These are phyloP conservation scores for Acrobasis repandana DNA, from an alignment of 2,888 invertebrate species.

Conservation along the genomic window DNA sequence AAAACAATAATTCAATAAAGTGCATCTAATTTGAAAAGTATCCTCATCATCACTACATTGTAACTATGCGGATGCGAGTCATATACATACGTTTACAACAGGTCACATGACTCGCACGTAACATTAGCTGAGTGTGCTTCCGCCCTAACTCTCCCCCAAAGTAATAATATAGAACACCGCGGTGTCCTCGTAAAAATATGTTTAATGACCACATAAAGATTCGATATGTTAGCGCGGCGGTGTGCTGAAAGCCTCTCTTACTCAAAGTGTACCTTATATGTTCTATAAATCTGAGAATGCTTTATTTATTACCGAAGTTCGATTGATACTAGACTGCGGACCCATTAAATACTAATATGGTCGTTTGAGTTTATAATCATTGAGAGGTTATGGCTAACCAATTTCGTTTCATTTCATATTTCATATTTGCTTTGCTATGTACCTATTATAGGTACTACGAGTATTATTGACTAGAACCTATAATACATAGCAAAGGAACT, in stretches of 20 bases:
- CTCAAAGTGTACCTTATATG: constrained; percentile 52
- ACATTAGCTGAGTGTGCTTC: constrained; percentile 22
- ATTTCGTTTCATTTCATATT: not conserved
- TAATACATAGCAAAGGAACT: no score
- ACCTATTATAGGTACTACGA: no score
- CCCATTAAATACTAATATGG: constrained; percentile 51
- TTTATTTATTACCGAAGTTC: constrained; percentile 64
- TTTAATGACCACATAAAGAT: constrained; percentile 79
- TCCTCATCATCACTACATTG: not conserved
- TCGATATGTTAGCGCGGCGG: constrained; percentile 67
- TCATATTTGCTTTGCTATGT: no score
- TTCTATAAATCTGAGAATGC: constrained; percentile 71
- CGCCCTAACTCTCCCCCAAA: constrained; percentile 53
- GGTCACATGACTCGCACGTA: not conserved
- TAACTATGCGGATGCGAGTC: not conserved
- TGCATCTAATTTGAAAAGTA: not conserved
- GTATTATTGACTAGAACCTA: no score
- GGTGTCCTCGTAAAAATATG: constrained; percentile 80
- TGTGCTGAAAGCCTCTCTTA: constrained; percentile 64
- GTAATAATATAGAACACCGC: constrained; percentile 71
- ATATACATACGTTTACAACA: constrained; percentile 10
- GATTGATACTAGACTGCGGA: constrained; percentile 58
- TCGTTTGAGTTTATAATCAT: constrained; percentile 33
- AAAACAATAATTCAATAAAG: no score
- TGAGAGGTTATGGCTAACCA: constrained; percentile 20